A percentile compares a stretch with the other conserved stretches of the same genome.
Evolutionary conservation across 1,140 invertebrate genomes (phyloP).

Genomic region (Ctenoplectra terminalis): DNA sequence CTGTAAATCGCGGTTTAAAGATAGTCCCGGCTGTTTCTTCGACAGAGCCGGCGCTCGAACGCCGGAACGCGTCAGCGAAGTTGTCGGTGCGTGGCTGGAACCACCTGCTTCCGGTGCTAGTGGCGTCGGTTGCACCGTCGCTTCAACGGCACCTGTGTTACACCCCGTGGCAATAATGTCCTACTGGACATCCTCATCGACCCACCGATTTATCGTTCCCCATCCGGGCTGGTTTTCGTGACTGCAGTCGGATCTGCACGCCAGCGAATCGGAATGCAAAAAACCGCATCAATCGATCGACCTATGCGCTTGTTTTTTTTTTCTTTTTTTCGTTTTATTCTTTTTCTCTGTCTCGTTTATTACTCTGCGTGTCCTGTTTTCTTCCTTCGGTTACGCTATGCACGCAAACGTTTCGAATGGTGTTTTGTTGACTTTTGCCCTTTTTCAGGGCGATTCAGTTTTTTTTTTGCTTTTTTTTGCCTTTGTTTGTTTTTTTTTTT

Average conservation of each 20-base stretch:
- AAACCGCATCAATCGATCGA: background rate
- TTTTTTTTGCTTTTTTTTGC: too few relatives aligned
- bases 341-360: too few relatives aligned
- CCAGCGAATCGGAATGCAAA: conserved; percentile 22
- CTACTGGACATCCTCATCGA: background rate
- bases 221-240: background rate
- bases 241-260: conserved; percentile 30
- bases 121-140: conserved; percentile 57
- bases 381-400: too few relatives aligned
- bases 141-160: conserved; percentile 44
- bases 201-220: conserved; percentile 7
- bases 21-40: conserved; percentile 47
- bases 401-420: too few relatives aligned
- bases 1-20: conserved; percentile 31
- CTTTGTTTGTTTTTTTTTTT: too few relatives aligned
- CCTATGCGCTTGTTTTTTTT: background rate
- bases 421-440: too few relatives aligned
- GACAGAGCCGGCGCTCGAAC: conserved; percentile 54
- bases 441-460: too few relatives aligned
- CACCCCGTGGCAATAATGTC: conserved; percentile 22
- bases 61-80: conserved; percentile 66
- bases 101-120: conserved; percentile 78
- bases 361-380: too few relatives aligned
- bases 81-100: conserved; percentile 79
- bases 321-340: too few relatives aligned